phyloP scores from a whole-genome alignment of 2,797 vertebrate species.

The Onychomys arenicola region DNA sequence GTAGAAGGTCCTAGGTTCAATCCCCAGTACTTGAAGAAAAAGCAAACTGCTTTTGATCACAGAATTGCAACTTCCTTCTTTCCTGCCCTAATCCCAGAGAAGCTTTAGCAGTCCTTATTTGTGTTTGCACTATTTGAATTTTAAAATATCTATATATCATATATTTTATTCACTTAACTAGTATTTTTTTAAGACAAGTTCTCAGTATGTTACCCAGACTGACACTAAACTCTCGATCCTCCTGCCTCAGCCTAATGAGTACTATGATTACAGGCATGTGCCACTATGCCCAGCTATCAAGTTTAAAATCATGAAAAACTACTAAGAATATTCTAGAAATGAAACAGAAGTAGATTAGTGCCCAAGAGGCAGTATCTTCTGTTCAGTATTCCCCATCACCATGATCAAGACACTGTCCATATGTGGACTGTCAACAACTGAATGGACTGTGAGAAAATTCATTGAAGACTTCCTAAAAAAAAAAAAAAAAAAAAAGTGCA shows the following conservation, averaged over 20 bases:
- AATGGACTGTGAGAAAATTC: conserved; percentile 28
- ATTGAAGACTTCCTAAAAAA: not conserved
- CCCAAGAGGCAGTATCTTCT: conserved; percentile 40
- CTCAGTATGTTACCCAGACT: not conserved
- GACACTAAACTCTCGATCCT: not conserved
- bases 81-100: not conserved
- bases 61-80: not conserved
- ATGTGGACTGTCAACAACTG: not conserved
- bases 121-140: conserved; percentile 36
- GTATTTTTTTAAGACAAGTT: not conserved
- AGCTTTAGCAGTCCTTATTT: conserved; percentile 50
- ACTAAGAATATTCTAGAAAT: not conserved
- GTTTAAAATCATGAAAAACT: conserved; percentile 55
- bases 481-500: not conserved
- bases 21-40: not conserved
- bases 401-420: conserved; percentile 6
- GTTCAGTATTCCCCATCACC: not conserved
- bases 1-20: not conserved
- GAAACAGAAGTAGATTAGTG: conserved; percentile 11
- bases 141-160: not conserved
- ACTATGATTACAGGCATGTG: not conserved
- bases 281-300: not conserved
- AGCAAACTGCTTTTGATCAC: not conserved
- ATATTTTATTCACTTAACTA: not conserved
- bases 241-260: not conserved